Percentiles rank a stretch among this genome's conserved stretches.
These are phyloP conservation scores for Zaprionus camerounensis DNA, from an alignment of 1,140 invertebrate genomes.

Conservation along the genomic window DNA sequence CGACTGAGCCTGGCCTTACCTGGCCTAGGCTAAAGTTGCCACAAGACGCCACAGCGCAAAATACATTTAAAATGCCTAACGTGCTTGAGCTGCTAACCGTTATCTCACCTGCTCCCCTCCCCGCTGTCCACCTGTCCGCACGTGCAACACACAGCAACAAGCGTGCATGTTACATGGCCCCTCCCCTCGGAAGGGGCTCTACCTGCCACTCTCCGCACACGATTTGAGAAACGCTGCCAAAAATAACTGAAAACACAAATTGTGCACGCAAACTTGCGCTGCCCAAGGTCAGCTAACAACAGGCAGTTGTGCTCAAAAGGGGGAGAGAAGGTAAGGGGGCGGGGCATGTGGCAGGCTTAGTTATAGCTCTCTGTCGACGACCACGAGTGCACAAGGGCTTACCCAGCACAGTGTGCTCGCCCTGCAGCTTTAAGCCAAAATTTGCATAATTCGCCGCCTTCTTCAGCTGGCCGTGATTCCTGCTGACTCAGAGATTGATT, in stretches of 20 bases:
- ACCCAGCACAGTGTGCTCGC: neutral
- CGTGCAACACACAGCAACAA: slow-evolving; percentile 53
- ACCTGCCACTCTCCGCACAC: slow-evolving; percentile 9
- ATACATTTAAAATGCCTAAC: slow-evolving; percentile 71
- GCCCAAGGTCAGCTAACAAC: slow-evolving; percentile 46
- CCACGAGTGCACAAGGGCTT: neutral
- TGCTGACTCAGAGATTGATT: slow-evolving; percentile 43
- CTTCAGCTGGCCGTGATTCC: slow-evolving; percentile 23
- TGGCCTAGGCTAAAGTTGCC: slow-evolving; percentile 52
- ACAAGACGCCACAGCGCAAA: slow-evolving; percentile 53
- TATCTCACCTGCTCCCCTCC: neutral
- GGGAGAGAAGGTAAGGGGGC: neutral
- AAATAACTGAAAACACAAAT: slow-evolving; percentile 64
- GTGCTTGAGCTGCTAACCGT: slow-evolving; percentile 31
- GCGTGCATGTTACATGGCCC: slow-evolving; percentile 60
- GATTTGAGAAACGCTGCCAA: slow-evolving; percentile 63
- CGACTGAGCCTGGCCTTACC: slow-evolving; percentile 14
- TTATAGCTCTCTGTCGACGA: neutral
- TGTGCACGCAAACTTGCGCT: slow-evolving; percentile 61
- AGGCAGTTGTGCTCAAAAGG: neutral
- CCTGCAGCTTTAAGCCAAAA: slow-evolving; percentile 32
- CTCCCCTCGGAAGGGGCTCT: neutral
- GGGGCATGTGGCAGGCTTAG: neutral
- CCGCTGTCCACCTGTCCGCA: slow-evolving; percentile 21
- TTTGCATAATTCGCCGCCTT: slow-evolving; percentile 47